Base-by-base conservation (phyloP, 2,888 invertebrate genomes). In the Pherbina coryleti region DNA sequence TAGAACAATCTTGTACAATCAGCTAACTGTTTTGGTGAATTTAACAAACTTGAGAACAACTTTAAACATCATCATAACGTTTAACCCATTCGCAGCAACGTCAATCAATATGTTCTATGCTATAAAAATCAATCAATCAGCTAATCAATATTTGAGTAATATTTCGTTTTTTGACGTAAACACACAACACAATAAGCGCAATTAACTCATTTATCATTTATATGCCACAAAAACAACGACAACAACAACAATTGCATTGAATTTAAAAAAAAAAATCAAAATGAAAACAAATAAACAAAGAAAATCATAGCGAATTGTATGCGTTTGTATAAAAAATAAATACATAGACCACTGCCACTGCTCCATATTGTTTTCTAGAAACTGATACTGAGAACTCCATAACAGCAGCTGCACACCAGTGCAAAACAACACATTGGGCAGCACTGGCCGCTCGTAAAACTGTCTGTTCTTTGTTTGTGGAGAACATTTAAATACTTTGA, bases 191-290 rank as follows among this genome's bases (percentile, higher is more conserved):
- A 14, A n/a, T 17, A 5, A 25, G 8, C 19, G 14, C 28, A 64
- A 64, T 64, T 31, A 17, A 28, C 34, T 31, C 64, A 64, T 64
- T 64, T 17, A 64, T 64, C 64, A 64, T 31, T 17, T 31, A n/a
- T 31, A 25, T 31, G 28, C 64, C 17, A 31, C 31, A n/a, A 2
- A 1, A 14, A 17, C 8, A 62, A 64, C 31, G 3, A 31, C n/a
- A 31, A 3, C 7, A 31, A 28, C 4, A 31, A 25, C 1, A 19
- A 22, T 60, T 19, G 28, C 19, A 25, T 14, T 25, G 28, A 22
- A 57, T n/a, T 2, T 8, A 11, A 3, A 31, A 31, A 64, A 62
- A 62, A 64, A n/a, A 14, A 17, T 64, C n/a, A n/a, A n/a, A n/a
- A n/a, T n/a, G n/a, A n/a, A n/a, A 31, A 31, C 28, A 11, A 31